A percentile compares a stretch with the other conserved stretches of the same genome.
phyloP scores from a whole-genome alignment of 2,113 vertebrate genomes.

The Scalopus aquaticus region DNA sequence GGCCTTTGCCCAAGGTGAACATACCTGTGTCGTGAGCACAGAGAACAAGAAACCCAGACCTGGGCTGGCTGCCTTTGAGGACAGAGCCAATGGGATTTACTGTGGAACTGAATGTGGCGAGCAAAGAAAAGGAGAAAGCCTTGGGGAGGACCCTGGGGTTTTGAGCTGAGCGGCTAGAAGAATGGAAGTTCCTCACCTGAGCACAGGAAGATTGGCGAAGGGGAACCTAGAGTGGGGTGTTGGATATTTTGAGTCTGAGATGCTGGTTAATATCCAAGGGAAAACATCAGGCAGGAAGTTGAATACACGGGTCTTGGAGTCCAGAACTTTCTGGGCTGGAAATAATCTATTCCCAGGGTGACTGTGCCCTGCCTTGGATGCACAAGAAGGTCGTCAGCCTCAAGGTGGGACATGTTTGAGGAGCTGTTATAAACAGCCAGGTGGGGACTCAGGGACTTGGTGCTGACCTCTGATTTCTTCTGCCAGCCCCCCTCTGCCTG shows the following conservation, averaged over 20 bases:
- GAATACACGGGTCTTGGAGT: neutral
- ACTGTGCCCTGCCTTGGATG: neutral
- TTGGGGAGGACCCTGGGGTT: neutral
- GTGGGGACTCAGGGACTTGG: neutral
- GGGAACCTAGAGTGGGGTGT: neutral
- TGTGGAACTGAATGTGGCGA: neutral
- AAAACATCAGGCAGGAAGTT: neutral
- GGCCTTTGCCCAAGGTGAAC: neutral
- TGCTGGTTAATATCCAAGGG: neutral
- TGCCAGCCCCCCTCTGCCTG: slow-evolving; percentile 52
- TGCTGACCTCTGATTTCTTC: slow-evolving; percentile 49
- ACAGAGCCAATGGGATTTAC: neutral
- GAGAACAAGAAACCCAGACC: neutral
- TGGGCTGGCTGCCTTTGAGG: neutral
- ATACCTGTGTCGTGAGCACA: neutral
- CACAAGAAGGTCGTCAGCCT: neutral
- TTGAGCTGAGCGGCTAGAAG: neutral
- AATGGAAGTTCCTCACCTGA: neutral
- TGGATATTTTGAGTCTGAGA: neutral
- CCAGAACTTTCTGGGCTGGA: neutral
- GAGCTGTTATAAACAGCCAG: neutral
- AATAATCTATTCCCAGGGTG: neutral
- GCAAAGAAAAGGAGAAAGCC: neutral
- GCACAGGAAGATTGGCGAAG: neutral
- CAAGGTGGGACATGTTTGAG: neutral